Conservation (phyloP, 2,113 vertebrate genomes). For the Datnioides undecimradiatus region DNA sequence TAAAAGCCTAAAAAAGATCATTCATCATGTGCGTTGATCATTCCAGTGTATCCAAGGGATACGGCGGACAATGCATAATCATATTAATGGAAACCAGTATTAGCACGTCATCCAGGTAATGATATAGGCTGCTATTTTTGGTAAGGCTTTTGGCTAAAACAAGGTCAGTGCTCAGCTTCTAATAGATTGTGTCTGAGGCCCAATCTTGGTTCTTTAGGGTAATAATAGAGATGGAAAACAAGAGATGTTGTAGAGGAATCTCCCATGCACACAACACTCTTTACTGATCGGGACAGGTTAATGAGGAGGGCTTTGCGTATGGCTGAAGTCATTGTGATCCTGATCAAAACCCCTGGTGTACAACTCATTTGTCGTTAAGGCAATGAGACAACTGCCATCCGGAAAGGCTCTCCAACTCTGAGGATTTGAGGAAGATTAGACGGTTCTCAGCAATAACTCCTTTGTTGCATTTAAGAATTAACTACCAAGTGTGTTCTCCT, state of each 20-base stretch:
- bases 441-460: background rate
- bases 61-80: constrained; percentile 48
- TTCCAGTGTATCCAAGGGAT: constrained; percentile 52
- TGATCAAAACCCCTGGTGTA: constrained; percentile 38
- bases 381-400: constrained; percentile 18
- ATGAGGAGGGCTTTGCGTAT: constrained; percentile 19
- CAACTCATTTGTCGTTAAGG: constrained; percentile 32
- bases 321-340: constrained; percentile 38
- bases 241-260: constrained; percentile 29
- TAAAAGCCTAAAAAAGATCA: constrained; percentile 32
- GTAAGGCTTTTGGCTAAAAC: constrained; percentile 25
- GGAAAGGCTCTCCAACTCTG: constrained; percentile 5
- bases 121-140: constrained; percentile 43
- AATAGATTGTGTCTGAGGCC: constrained; percentile 23
- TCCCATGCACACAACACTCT: constrained; percentile 11
- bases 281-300: constrained; percentile 18
- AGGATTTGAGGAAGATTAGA: constrained; percentile 14
- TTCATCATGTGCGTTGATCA: constrained; percentile 32
- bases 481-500: background rate
- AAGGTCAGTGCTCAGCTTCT: constrained; percentile 21
- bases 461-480: constrained; percentile 21
- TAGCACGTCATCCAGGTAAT: constrained; percentile 49
- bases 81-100: constrained; percentile 59
- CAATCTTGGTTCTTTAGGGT: constrained; percentile 16
- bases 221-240: constrained; percentile 31